These are phyloP conservation scores for Microctonus aethiopoides DNA, from an alignment of 2,888 invertebrate species.

Conservation along the genomic window DNA sequence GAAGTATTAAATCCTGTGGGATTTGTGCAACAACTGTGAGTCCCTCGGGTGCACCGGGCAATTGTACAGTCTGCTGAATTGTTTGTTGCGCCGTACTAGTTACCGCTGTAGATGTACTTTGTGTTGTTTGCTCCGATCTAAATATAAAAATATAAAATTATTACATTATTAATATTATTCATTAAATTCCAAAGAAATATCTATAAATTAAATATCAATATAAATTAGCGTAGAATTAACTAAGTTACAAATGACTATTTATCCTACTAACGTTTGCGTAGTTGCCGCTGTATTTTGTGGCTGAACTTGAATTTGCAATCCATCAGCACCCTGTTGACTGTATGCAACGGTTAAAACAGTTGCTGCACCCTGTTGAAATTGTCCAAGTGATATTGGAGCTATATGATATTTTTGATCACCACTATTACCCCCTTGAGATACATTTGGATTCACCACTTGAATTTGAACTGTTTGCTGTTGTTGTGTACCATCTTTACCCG, in stretches of 20 bases:
- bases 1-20: constrained; percentile 78
- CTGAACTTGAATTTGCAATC: constrained; percentile 65
- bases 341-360: constrained; percentile 82
- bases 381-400: constrained; percentile 79
- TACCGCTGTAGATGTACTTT: constrained; percentile 65
- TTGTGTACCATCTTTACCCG: constrained; percentile 80
- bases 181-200: constrained; percentile 1
- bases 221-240: too few species aligned
- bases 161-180: too few species aligned
- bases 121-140: constrained; percentile 65
- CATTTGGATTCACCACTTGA: constrained; percentile 76
- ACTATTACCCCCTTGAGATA: constrained; percentile 67
- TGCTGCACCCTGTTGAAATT: constrained; percentile 78
- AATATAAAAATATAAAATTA: neutral
- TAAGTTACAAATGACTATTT: neutral
- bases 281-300: constrained; percentile 66
- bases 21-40: constrained; percentile 77
- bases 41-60: constrained; percentile 72
- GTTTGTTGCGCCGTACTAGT: constrained; percentile 64
- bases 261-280: constrained; percentile 61
- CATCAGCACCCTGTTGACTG: constrained; percentile 72
- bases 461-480: constrained; percentile 80
- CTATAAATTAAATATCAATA: neutral
- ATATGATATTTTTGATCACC: constrained; percentile 79
- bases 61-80: constrained; percentile 64